A percentile compares a stretch with the other conserved stretches of the same genome.
These are phyloP conservation scores for Actias luna DNA, from an alignment of 2,888 invertebrate species.

Conservation along the genomic window DNA sequence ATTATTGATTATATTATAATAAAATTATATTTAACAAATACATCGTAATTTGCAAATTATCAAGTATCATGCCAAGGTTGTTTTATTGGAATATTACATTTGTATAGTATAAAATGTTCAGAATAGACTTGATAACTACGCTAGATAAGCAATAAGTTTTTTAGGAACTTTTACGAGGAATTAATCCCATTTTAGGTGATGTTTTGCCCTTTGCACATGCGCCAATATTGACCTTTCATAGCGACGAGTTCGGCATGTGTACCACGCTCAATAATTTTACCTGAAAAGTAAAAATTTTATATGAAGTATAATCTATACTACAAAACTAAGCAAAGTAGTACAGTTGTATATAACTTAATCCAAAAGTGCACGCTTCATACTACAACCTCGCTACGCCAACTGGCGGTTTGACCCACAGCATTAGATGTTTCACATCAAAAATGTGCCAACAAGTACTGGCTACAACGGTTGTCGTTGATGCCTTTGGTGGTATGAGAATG, in stretches of 20 bases:
- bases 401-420: too few relatives aligned
- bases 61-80: not conserved
- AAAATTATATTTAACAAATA: not conserved
- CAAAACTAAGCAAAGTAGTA: not conserved
- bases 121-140: not conserved
- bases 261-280: constrained; percentile 87
- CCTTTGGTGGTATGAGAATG: too few relatives aligned
- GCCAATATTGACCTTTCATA: constrained; percentile 83
- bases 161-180: not conserved
- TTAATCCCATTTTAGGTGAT: constrained; percentile 33
- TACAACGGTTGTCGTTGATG: too few relatives aligned
- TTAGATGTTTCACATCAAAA: too few relatives aligned
- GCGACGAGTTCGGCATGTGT: constrained; percentile 86
- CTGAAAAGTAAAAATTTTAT: constrained; percentile 47
- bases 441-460: too few relatives aligned
- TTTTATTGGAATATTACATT: not conserved
- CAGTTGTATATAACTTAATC: too few relatives aligned
- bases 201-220: constrained; percentile 76
- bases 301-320: not conserved
- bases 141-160: not conserved
- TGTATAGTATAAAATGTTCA: not conserved
- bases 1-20: not conserved
- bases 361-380: too few relatives aligned
- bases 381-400: too few relatives aligned
- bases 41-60: not conserved